Evolutionary conservation across 2,888 invertebrate species (phyloP), one percentile per base, ranked within the genome.

Genomic region (Epistrophe eligans): DNA sequence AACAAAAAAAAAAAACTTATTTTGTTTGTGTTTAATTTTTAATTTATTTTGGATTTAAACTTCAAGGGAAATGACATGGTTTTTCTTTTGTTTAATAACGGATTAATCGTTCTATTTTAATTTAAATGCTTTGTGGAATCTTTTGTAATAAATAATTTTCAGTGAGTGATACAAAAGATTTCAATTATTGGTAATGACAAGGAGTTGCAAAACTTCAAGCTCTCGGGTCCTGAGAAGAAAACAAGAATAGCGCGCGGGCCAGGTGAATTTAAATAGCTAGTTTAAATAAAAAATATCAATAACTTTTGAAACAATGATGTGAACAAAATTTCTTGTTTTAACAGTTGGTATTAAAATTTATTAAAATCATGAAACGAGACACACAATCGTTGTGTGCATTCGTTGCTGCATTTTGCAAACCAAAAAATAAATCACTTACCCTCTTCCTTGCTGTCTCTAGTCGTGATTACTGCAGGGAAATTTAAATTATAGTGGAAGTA

Each of bases 11-110:
- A 58, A 71, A 77, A 71, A 17, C 60, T 45, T 72, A 10, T 13
- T 50, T 72, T 50, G 17, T 66, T 79, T 76, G 64, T 19, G n/a
- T 76, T 83, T 72, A 40, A 32, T 64, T 79, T 62, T 77, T 8
- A 24, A 35, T 35, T 70, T 64, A 45, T 35, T 62, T 79, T 55
- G n/a, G 2, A 43, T 40, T 71, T 79, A 15, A 43, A 62, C 40
- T 55, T 57, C 24, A 45, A 73, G 71, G 77, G 82, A 67, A 77
- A 71, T 76, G 74, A 50, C 52, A 43, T 10, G 24, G 50, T 60
- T 74, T 52, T 19, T n/a, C 9, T 77, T 67, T 45, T 0, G 13
- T 48, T 72, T 45, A 52, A 4, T n/a, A 64, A 62, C 40, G 4
- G 13, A 10, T 15, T 50, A 1, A 6, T 32, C 24, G 43, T 67